Percentiles rank a stretch among this genome's conserved stretches.
Conservation (phyloP, 1,140 invertebrate species). For the Eumeta japonica region DNA sequence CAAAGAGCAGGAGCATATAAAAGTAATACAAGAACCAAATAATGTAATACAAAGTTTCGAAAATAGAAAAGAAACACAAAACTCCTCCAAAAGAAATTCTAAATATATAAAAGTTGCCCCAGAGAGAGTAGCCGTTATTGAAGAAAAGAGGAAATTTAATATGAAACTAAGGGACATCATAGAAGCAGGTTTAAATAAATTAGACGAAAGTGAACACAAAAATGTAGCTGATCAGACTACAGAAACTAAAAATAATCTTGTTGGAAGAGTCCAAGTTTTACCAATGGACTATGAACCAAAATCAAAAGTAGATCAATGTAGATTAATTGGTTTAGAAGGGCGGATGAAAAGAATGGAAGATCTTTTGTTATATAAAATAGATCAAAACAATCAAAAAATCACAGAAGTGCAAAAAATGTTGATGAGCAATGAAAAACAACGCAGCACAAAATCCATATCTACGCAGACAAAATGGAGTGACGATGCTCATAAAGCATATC, state of each 20-base stretch:
- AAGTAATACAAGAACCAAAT: too few species aligned
- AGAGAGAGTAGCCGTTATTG: slow-evolving; percentile 35
- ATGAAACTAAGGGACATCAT: slow-evolving; percentile 40
- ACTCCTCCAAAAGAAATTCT: too few species aligned
- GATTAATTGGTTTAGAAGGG: slow-evolving; percentile 22
- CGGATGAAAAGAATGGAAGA: slow-evolving; percentile 40
- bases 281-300: too few species aligned
- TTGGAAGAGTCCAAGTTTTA: too few species aligned
- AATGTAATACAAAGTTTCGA: too few species aligned
- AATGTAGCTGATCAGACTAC: too few species aligned
- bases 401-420: slow-evolving; percentile 25
- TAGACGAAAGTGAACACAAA: slow-evolving; percentile 9
- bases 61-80: too few species aligned
- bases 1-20: too few species aligned
- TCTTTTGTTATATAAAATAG: slow-evolving; percentile 35
- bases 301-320: neutral
- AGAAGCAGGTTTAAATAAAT: slow-evolving; percentile 29
- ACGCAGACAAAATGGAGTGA: slow-evolving; percentile 22
- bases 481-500: slow-evolving; percentile 29
- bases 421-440: slow-evolving; percentile 5
- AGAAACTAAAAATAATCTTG: too few species aligned
- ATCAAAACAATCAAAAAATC: slow-evolving; percentile 37
- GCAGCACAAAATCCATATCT: slow-evolving; percentile 12
- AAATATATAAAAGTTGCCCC: slow-evolving; percentile 25
- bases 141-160: slow-evolving; percentile 43